Percentiles rank a stretch among this genome's conserved stretches.
Conservation (phyloP, 2,113 vertebrate species). For the Phrynosoma platyrhinos region DNA sequence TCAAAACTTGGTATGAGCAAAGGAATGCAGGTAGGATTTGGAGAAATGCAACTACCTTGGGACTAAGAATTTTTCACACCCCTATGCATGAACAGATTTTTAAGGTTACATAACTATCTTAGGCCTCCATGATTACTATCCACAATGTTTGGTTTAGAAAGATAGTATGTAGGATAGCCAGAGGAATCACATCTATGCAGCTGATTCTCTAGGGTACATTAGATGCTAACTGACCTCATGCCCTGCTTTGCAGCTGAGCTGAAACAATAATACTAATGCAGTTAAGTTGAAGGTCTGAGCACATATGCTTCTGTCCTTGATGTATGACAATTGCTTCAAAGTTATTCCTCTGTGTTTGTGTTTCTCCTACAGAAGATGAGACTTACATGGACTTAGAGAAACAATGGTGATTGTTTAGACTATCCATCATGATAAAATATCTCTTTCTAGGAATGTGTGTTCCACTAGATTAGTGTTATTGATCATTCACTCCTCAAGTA, state of each 20-base stretch:
- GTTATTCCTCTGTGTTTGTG: conserved; percentile 22
- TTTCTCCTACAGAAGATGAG: conserved; percentile 42
- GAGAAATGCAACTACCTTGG: no score
- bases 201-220: background rate
- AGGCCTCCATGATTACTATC: background rate
- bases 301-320: background rate
- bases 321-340: conserved; percentile 50
- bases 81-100: background rate
- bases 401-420: conserved; percentile 65
- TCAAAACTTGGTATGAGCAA: no score
- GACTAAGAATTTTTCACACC: no score
- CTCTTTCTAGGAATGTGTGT: conserved; percentile 74
- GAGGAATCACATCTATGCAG: background rate
- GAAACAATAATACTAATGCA: conserved; percentile 18
- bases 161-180: background rate
- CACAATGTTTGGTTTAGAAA: background rate
- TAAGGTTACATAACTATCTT: background rate
- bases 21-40: no score
- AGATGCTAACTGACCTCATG: background rate
- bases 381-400: conserved; percentile 63
- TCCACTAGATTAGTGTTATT: conserved; percentile 78
- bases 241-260: background rate
- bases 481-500: conserved; percentile 69
- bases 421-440: conserved; percentile 68
- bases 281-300: background rate